Base-by-base conservation (phyloP, 2,113 vertebrate species). In the Orientallactaga bullata region DNA sequence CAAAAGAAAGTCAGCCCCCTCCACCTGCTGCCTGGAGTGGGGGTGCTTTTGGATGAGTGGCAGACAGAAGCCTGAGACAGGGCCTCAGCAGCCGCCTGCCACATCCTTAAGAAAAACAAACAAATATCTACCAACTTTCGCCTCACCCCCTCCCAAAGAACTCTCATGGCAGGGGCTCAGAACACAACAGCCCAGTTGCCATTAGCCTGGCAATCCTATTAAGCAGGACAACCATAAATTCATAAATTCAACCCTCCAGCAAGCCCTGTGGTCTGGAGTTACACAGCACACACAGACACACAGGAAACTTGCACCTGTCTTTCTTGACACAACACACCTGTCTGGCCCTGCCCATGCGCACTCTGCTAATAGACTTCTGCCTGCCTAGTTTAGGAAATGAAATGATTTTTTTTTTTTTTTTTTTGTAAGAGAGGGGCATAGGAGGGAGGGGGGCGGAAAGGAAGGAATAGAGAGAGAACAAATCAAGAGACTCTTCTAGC, bases 261-360 rank as follows among this genome's bases (percentile, higher is more conserved):
- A 96, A 96, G 96, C 98, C 96, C 85, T 95, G 96, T 84, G 95
- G 97, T 94, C 97, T 97, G 95, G 93, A 88, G 69, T 96, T 90
- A 88, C 72, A 97, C 98, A 98, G 98, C 55, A 98, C 94, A 95
- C 97, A 97, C 88, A 98, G 97, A 98, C 98, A 98, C 95, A 94
- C 97, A 98, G 95, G 96, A 96, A 98, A 95, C 96, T 93, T 98
- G 98, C 99, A 99, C 98, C 99, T 99, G 99, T 98, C 98, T 98
- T 98, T 98, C 98, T 98, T 97, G 97, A 98, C 98, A 97, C 97
- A 97, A 95, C 98, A 98, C 98, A 99, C 98, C 99, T 99, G 99
- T 98, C 98, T 97, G 97, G 93, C 97, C 96, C 95, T 79, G 98
- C 95, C 98, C 98, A 92, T 68, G 97, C 97, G 95, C 96, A 98